Base-by-base conservation (phyloP, 2,888 invertebrate genomes). In the Limnephilus auricula region DNA sequence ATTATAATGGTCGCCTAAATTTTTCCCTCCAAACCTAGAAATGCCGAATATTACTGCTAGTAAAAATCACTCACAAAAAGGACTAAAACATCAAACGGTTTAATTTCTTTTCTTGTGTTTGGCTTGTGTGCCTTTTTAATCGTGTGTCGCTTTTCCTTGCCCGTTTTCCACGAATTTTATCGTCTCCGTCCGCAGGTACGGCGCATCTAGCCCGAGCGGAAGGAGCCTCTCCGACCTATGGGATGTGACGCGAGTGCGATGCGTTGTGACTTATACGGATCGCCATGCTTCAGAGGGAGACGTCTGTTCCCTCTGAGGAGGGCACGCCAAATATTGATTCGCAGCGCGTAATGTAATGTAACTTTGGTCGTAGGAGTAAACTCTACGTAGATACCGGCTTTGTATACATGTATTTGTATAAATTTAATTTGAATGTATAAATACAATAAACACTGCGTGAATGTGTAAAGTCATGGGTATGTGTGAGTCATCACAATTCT, bases 321-420 rank as follows among this genome's bases (percentile, higher is more conserved):
- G 94, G 95, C 95, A 96, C 96, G 95, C 96, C 96, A 96, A 96
- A 96, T 96, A 96, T 96, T 96, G 96, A 96, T 96, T 96, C 95
- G 95, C 94, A 93, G 90, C 91, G 92, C 92, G 92, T 92, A 93
- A 93, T 91, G 90, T 93, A 92, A 93, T 92, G 93, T 93, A 92
- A 91, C 90, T 79, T 91, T 82, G 92, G 85, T 65, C 87, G 88
- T 88, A 91, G 88, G 88, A 79, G 91, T 91, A 79, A 88, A 88
- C 87, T 78, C 78, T 25, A 78, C 37, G 34, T 78, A 12, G 4
- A 79, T 65, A 65, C 65, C 65, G 25, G 25, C 65, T 65, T 65
- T 65, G 25, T 65, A 65, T 25, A 65, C 25, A n/a, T 65, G n/a
- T 65, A 9, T 65, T 65, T 25, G 1, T 65, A 65, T n/a, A 65